Percentiles rank a stretch among this genome's conserved stretches.
These are phyloP conservation scores for Leucophenga maculata DNA, from an alignment of 2,888 invertebrate species.

Conservation along the genomic window DNA sequence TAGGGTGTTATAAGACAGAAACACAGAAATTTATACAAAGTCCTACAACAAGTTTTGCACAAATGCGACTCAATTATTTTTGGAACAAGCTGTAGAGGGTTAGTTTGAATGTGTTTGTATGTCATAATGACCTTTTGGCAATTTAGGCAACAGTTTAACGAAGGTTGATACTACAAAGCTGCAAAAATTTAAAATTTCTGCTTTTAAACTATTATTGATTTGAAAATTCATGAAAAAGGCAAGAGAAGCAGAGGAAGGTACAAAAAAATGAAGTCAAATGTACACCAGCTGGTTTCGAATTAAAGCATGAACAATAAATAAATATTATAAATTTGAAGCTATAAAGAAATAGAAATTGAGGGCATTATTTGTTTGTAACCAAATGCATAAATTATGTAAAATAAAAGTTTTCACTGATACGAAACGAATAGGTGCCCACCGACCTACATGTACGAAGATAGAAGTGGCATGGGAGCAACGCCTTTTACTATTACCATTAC, in stretches of 20 bases:
- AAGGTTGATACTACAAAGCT: neutral
- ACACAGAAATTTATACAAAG: neutral
- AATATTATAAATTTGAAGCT: no score
- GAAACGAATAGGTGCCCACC: conserved; percentile 39
- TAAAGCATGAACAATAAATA: neutral
- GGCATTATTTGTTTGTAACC: conserved; percentile 41
- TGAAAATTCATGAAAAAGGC: no score
- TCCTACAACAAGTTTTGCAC: conserved; percentile 1
- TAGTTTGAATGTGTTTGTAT: neutral
- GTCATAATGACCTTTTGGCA: conserved; percentile 4
- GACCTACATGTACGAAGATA: neutral
- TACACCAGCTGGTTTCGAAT: neutral
- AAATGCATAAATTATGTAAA: conserved; percentile 54
- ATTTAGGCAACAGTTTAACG: neutral
- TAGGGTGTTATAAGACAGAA: neutral
- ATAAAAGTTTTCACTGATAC: conserved; percentile 57
- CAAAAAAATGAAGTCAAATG: neutral
- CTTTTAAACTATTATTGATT: no score
- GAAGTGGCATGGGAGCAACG: no score
- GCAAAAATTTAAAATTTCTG: neutral
- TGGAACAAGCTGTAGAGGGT: no score
- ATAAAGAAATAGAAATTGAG: conserved; percentile 44
- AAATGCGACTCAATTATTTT: neutral
- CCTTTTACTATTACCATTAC: neutral
- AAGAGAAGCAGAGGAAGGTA: no score